Conservation (phyloP, 1,140 invertebrate genomes). For the Micrasema longulum region DNA sequence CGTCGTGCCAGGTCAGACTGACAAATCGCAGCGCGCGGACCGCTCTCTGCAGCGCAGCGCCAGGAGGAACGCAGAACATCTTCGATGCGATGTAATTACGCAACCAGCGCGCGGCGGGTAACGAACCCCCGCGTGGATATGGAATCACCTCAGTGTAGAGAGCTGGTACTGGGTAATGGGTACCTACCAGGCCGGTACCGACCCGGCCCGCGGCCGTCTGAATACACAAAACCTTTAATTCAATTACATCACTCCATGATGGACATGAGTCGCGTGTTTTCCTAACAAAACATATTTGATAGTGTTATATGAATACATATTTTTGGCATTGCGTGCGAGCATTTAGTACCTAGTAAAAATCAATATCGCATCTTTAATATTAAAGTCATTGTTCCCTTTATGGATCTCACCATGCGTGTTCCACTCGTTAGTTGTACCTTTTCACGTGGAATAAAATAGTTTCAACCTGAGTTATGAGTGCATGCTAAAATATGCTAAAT, state of each 20-base stretch:
- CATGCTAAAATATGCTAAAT: no score
- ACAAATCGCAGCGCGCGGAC: neutral
- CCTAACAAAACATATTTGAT: conserved; percentile 1
- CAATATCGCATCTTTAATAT: no score
- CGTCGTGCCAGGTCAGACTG: conserved; percentile 2
- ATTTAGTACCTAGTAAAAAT: no score
- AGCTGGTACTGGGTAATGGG: neutral
- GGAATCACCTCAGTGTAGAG: neutral
- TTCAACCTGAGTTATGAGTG: no score
- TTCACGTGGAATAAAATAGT: neutral
- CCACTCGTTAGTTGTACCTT: neutral
- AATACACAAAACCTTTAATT: conserved; percentile 10
- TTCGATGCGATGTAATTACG: conserved; percentile 20
- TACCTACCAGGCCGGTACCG: no score
- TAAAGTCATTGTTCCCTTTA: neutral
- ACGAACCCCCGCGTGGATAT: conserved; percentile 19
- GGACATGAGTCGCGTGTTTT: neutral
- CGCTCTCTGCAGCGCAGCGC: neutral
- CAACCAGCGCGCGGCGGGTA: conserved; percentile 25
- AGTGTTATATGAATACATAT: neutral
- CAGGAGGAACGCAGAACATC: conserved; percentile 15
- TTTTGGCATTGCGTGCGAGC: no score
- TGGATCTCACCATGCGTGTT: neutral
- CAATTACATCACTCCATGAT: conserved; percentile 13
- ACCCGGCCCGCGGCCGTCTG: no score